Percentiles rank a stretch among this genome's conserved stretches.
These are phyloP conservation scores for Malurus splendens DNA, from an alignment of 2,797 vertebrate genomes.

Conservation along the genomic window DNA sequence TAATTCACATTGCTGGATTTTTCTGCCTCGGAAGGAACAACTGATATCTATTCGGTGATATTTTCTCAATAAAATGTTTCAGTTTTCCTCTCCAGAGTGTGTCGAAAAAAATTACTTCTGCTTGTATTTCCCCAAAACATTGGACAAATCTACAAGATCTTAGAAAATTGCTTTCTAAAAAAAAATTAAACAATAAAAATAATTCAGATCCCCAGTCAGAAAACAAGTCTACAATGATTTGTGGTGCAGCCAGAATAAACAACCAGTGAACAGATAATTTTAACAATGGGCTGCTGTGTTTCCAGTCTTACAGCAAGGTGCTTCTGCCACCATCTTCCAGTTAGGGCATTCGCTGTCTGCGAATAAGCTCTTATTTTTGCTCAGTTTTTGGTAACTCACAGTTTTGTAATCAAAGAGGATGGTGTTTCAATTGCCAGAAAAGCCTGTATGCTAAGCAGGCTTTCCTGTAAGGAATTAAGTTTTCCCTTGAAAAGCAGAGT, in stretches of 20 bases:
- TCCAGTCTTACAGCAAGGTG: neutral
- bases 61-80: conserved; percentile 6
- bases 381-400: neutral
- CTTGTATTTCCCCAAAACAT: neutral
- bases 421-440: neutral
- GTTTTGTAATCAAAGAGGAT: neutral
- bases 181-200: neutral
- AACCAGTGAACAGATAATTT: neutral
- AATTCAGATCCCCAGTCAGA: neutral
- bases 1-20: conserved; percentile 22
- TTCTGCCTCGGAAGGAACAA: neutral
- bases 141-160: neutral
- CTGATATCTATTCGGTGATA: neutral
- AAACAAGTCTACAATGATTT: neutral
- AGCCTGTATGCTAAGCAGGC: neutral
- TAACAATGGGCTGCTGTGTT: neutral
- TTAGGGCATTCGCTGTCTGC: neutral
- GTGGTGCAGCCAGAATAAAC: neutral
- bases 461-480: neutral
- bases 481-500: neutral
- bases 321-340: neutral
- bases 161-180: neutral
- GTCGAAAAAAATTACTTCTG: neutral
- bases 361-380: neutral
- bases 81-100: neutral